Evolutionary conservation across 2,113 vertebrate species (phyloP).

Genomic region (Zapornia atra): DNA sequence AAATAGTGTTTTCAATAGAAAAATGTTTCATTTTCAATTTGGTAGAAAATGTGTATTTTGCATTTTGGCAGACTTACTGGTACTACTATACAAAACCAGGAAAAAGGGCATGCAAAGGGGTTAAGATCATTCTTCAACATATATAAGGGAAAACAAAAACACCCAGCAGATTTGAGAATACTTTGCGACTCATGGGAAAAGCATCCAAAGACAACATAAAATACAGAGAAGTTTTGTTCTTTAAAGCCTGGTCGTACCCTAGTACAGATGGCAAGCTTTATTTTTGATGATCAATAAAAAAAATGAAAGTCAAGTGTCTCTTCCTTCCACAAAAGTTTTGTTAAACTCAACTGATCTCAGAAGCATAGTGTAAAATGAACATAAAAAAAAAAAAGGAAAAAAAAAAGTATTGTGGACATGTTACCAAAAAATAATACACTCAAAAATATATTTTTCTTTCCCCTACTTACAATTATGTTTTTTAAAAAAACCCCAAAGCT

Average conservation of each 20-base stretch:
- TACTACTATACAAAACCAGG: conserved; percentile 54
- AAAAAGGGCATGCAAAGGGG: conserved; percentile 74
- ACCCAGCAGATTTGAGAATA: conserved; percentile 40
- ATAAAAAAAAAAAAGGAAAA: background rate
- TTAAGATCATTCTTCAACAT: conserved; percentile 54
- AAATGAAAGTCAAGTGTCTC: background rate
- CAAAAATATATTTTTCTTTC: conserved; percentile 39
- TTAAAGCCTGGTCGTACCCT: background rate
- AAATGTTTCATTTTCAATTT: conserved; percentile 60
- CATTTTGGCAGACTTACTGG: conserved; percentile 69
- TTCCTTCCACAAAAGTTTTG: conserved; percentile 44
- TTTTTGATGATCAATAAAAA: conserved; percentile 36
- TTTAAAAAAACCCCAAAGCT: conserved; percentile 28
- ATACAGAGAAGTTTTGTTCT: conserved; percentile 31
- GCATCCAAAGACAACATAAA: conserved; percentile 39
- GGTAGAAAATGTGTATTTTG: conserved; percentile 75
- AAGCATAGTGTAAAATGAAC: conserved; percentile 32
- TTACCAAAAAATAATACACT: conserved; percentile 45
- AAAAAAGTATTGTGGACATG: conserved; percentile 26
- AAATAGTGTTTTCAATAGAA: conserved; percentile 75
- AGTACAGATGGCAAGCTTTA: background rate
- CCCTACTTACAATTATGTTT: conserved; percentile 29
- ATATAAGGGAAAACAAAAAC: conserved; percentile 43
- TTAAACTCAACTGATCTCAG: conserved; percentile 56
- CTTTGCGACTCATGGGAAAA: conserved; percentile 20